Base-by-base conservation (phyloP, 2,113 vertebrate genomes). In the Scomber japonicus region DNA sequence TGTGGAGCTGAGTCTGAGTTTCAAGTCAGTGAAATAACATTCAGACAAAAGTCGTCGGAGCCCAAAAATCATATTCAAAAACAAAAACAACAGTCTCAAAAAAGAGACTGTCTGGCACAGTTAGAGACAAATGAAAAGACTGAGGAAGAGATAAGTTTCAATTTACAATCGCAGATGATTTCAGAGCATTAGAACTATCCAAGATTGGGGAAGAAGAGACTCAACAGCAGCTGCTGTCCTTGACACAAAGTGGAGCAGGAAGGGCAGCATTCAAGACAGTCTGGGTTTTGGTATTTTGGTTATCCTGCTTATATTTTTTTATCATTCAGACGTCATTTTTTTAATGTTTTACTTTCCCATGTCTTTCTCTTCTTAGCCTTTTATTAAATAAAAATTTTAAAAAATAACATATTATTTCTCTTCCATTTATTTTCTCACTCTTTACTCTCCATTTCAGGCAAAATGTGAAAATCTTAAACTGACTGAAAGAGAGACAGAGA, bases 91-190 rank as follows among this genome's bases (percentile, higher is more conserved):
- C 21, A 66, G 5, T 50, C 21, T 31, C 44, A 63, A 31, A 55
- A 56, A 87, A 55, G n/a, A 40, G 21, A 63, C n/a, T 4, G 30
- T 24, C 61, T 55, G 53, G 71, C 51, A n/a, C 16, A 59, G 51
- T 17, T 17, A 44, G 2, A 54, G 69, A 24, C 2, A 0, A 27
- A 66, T 15, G 27, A 44, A 62, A 46, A 59, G 24, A 61, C 15
- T 10, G 59, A 72, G 19, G n/a, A 44, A 54, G 55, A 72, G 64
- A 66, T 74, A 68, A 69, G 71, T 80, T 71, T 82, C 35, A 27
- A 80, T 88, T 84, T 68, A 68, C 54, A 69, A 54, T 13, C 30
- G 45, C 68, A 82, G 72, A 79, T 75, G 81, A 80, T 68, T 67
- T 80, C 54, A 70, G 44, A 61, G 5, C 0, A 5, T 74, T 35